Conservation (phyloP, 2,888 invertebrate genomes). For the Oscheius myriophilus region DNA sequence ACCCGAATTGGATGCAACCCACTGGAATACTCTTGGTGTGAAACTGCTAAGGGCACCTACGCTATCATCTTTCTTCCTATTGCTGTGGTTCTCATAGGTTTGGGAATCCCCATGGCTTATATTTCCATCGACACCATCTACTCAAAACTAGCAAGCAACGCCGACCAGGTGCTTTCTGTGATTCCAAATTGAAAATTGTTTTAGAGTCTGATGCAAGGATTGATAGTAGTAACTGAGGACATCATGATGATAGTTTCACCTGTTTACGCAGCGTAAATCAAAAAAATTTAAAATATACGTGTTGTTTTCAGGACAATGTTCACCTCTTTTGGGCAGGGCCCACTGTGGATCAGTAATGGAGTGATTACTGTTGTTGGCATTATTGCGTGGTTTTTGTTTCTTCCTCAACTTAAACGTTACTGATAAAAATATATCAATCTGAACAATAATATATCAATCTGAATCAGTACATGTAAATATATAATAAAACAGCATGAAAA, state of each 20-base stretch:
- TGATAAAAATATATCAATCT: too few relatives aligned
- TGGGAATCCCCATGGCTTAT: slow-evolving; percentile 40
- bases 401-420: neutral
- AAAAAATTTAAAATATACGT: too few relatives aligned
- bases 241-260: slow-evolving; percentile 39
- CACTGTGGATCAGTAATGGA: slow-evolving; percentile 39
- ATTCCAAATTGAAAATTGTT: too few relatives aligned
- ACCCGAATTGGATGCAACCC: slow-evolving; percentile 38
- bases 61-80: slow-evolving; percentile 35
- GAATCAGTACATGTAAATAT: too few relatives aligned
- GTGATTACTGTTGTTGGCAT: slow-evolving; percentile 34
- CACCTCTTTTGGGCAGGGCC: slow-evolving; percentile 28
- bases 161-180: slow-evolving; percentile 37
- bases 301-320: too few relatives aligned
- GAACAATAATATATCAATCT: too few relatives aligned
- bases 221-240: slow-evolving; percentile 43
- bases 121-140: slow-evolving; percentile 45
- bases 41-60: slow-evolving; percentile 14
- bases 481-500: too few relatives aligned
- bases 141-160: slow-evolving; percentile 41
- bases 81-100: slow-evolving; percentile 39
- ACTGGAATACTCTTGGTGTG: slow-evolving; percentile 36
- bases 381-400: slow-evolving; percentile 32
- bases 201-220: slow-evolving; percentile 38
- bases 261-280: slow-evolving; percentile 40